Base-by-base conservation (phyloP, 2,113 vertebrate genomes). In the Lates calcarifer region DNA sequence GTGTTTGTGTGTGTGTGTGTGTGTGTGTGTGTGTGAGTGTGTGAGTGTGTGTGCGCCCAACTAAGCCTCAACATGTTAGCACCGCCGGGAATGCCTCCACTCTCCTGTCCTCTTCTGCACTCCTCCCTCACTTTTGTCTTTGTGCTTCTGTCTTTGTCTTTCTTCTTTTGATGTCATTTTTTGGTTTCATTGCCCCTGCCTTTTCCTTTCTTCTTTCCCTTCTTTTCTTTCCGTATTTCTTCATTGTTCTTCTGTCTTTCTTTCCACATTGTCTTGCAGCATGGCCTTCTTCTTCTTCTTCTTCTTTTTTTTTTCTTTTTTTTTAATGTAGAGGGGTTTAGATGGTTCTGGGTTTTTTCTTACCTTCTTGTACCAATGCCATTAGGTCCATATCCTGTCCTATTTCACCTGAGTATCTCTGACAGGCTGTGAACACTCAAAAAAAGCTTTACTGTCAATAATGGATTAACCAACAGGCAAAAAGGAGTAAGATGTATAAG, bases 331-430 rank as follows among this genome's bases (percentile, higher is more conserved):
- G n/a, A n/a, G n/a, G n/a, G n/a, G n/a, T n/a, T n/a, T n/a, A n/a
- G n/a, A n/a, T n/a, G n/a, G n/a, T n/a, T n/a, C n/a, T n/a, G n/a
- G n/a, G n/a, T n/a, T n/a, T n/a, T n/a, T n/a, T n/a, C n/a, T n/a
- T n/a, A n/a, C 39, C 39, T 7, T 3, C n/a, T 15, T 37, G 77
- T 35, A 18, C 47, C 11, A 0, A 9, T 57, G 77, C 89, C 87
- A 89, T 94, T 89, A 92, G 87, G n/a, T 90, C 90, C 86, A 81
- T 93, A 79, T 90, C 88, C 41, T 45, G 41, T 77, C 60, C 77
- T 71, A 29, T 61, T 83, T 78, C 86, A 82, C 81, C 84, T 43
- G 73, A 66, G 84, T 56, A 8, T 79, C 77, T 76, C 63, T 88
- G 90, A 91, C 88, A 89, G 90, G 73, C 69, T 66, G 87, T 35